Conservation (phyloP, 2,888 invertebrate species). For the Heliconius ismenius region DNA sequence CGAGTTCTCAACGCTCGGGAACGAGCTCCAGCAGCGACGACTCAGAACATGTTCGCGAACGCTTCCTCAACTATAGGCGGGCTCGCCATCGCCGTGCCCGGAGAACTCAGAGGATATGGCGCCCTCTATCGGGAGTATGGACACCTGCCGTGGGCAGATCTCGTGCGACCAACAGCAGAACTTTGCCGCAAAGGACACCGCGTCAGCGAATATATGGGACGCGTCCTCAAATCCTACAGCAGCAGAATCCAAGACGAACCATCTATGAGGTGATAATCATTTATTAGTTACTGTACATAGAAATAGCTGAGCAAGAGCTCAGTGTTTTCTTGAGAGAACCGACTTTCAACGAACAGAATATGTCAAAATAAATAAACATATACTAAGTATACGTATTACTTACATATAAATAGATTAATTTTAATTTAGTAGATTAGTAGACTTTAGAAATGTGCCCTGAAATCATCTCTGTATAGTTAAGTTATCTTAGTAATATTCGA, state of each 20-base stretch:
- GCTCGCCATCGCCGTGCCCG: slow-evolving; percentile 92
- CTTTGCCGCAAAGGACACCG: slow-evolving; percentile 87
- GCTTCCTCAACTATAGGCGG: slow-evolving; percentile 82
- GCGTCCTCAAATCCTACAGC: slow-evolving; percentile 77
- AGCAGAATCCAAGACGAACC: slow-evolving; percentile 81
- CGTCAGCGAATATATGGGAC: slow-evolving; percentile 85
- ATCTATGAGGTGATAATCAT: slow-evolving; percentile 51
- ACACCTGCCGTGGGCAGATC: slow-evolving; percentile 87
- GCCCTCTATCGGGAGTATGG: slow-evolving; percentile 88
- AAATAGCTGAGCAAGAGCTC: not conserved
- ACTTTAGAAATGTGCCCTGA: no score
- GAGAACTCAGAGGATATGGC: slow-evolving; percentile 93
- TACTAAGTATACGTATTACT: no score
- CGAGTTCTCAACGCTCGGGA: slow-evolving; percentile 89
- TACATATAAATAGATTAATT: no score
- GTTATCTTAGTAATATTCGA: no score
- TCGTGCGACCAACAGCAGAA: slow-evolving; percentile 90
- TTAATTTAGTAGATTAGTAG: no score
- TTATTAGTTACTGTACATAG: not conserved
- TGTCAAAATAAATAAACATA: no score
- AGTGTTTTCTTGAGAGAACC: no score
- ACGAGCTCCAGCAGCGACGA: slow-evolving; percentile 86
- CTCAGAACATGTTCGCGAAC: slow-evolving; percentile 85
- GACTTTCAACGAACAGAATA: no score
- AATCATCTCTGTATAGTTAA: no score